phyloP scores from a whole-genome alignment of 2,113 vertebrate species.

The Mystacornis crossleyi region DNA sequence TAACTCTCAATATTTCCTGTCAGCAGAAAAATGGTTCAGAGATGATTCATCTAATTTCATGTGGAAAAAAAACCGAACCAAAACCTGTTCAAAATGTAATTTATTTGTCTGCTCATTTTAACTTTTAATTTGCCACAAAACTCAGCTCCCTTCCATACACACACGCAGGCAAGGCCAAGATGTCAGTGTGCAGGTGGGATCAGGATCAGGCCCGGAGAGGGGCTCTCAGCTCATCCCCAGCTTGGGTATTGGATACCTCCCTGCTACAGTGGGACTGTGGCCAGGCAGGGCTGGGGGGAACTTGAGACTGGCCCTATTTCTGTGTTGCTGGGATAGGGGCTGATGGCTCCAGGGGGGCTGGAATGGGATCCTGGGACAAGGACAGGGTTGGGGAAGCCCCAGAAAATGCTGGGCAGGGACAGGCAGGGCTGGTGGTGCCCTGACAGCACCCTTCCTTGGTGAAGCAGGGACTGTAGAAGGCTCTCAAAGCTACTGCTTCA shows the following conservation, averaged over 20 bases:
- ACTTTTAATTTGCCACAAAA: neutral
- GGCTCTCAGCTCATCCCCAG: neutral
- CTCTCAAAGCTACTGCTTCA: neutral
- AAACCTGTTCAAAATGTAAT: neutral
- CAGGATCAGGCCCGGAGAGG: neutral
- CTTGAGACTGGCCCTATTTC: neutral
- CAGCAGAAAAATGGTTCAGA: neutral
- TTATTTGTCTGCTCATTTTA: neutral
- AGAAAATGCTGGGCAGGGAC: neutral
- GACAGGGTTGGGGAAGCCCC: neutral
- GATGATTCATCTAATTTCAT: neutral
- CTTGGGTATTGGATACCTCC: neutral
- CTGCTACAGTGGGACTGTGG: neutral
- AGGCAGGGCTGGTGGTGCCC: neutral
- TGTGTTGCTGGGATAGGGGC: neutral
- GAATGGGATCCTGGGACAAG: neutral
- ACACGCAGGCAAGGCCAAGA: neutral
- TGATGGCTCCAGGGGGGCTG: neutral
- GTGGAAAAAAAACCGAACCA: fast-evolving
- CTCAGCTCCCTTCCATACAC: neutral
- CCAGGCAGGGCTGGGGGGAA: neutral
- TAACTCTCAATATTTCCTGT: neutral
- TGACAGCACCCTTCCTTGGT: neutral
- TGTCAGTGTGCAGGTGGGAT: neutral
- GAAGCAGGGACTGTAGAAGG: neutral